A percentile compares a stretch with the other conserved stretches of the same genome.
phyloP scores from a whole-genome alignment of 2,888 invertebrate genomes.

The Chaitophorus viminalis region DNA sequence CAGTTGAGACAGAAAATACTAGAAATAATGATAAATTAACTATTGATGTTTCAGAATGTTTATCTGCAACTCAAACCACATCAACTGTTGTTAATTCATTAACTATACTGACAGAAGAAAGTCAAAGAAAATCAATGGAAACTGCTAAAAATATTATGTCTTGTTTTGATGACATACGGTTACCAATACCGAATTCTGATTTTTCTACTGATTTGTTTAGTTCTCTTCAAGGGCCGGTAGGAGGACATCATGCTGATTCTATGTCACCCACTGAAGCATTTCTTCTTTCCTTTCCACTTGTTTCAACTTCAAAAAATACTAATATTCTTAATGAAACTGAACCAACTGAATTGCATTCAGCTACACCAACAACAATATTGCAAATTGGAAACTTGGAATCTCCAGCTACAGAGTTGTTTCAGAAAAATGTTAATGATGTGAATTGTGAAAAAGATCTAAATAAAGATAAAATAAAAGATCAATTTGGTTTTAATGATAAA shows the following conservation, averaged over 20 bases:
- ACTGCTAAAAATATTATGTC: slow-evolving; percentile 57
- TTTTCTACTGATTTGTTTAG: slow-evolving; percentile 74
- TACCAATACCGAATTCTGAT: slow-evolving; percentile 66
- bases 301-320: slow-evolving; percentile 73
- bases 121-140: slow-evolving; percentile 62
- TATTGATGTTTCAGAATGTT: slow-evolving; percentile 22
- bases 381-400: slow-evolving; percentile 68
- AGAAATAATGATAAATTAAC: slow-evolving; percentile 24
- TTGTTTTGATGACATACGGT: slow-evolving; percentile 60
- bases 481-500: slow-evolving; percentile 41
- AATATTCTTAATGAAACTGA: slow-evolving; percentile 70
- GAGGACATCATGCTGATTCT: slow-evolving; percentile 69
- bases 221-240: slow-evolving; percentile 71
- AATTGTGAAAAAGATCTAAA: slow-evolving; percentile 61
- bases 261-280: slow-evolving; percentile 82
- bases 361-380: slow-evolving; percentile 67
- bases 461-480: slow-evolving; percentile 62
- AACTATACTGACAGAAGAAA: slow-evolving; percentile 52
- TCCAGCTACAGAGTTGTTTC: slow-evolving; percentile 61
- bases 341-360: slow-evolving; percentile 68
- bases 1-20: slow-evolving; percentile 62
- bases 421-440: slow-evolving; percentile 61
- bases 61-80: slow-evolving; percentile 28
- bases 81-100: slow-evolving; percentile 49
- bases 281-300: slow-evolving; percentile 79